These are phyloP conservation scores for Sebastes elongatus DNA, from an alignment of 2,797 vertebrate genomes.

Conservation along the genomic window DNA sequence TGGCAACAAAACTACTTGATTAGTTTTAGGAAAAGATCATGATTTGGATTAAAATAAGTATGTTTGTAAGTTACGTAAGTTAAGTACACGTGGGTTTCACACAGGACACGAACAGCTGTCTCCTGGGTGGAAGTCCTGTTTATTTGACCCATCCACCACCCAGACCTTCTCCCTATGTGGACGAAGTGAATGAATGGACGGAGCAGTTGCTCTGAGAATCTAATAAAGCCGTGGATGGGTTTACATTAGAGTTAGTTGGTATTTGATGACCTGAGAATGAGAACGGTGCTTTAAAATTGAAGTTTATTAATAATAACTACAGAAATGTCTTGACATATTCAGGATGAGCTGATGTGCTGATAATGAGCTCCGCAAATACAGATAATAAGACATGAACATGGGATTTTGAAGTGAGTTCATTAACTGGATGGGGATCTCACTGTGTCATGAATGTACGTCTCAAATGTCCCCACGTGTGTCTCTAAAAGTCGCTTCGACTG, in stretches of 20 bases:
- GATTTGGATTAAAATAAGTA: background rate
- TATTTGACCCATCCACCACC: background rate
- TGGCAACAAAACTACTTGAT: background rate
- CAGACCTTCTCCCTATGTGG: rapidly evolving
- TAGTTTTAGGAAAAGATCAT: background rate
- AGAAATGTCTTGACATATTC: background rate
- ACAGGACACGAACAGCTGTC: no score
- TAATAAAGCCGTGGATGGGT: no score
- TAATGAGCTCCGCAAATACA: background rate
- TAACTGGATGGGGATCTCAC: conserved; percentile 1
- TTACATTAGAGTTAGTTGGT: no score
- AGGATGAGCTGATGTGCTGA: background rate
- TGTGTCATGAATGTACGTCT: background rate
- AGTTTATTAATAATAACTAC: background rate
- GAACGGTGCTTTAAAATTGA: no score
- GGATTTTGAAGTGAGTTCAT: background rate
- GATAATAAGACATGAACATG: background rate
- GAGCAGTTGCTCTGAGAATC: no score
- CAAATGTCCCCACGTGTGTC: background rate
- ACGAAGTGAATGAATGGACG: no score
- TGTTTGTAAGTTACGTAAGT: background rate
- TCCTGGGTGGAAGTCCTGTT: background rate
- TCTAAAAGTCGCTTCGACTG: background rate
- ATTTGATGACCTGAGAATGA: no score
- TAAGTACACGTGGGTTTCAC: background rate